phyloP scores from a whole-genome alignment of 1,140 invertebrate species.

The Phymorhynchus buccinoides region DNA sequence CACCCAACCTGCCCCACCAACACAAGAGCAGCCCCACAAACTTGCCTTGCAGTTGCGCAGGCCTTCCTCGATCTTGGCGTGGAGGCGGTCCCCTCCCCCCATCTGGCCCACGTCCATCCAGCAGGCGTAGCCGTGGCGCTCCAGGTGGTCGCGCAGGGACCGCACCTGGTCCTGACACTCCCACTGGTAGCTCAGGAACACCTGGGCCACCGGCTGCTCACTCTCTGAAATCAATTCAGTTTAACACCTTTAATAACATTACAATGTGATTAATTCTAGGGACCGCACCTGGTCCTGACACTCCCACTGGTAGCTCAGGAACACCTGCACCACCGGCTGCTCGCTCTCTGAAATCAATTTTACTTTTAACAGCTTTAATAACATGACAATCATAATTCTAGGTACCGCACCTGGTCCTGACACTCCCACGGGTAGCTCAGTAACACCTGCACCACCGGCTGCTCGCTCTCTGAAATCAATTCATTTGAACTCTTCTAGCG shows the following conservation, averaged over 20 bases:
- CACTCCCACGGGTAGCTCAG: slow-evolving; percentile 75
- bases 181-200: slow-evolving; percentile 76
- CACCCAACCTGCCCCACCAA: too few species aligned
- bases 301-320: slow-evolving; percentile 75
- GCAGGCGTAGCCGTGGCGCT: slow-evolving; percentile 72
- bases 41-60: slow-evolving; percentile 70
- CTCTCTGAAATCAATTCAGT: slow-evolving; percentile 56
- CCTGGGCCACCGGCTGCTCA: slow-evolving; percentile 67
- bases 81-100: slow-evolving; percentile 74
- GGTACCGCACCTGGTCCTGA: slow-evolving; percentile 68
- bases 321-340: slow-evolving; percentile 70
- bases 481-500: too few species aligned
- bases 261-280: too few species aligned
- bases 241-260: too few species aligned
- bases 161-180: slow-evolving; percentile 72
- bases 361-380: too few species aligned
- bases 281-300: slow-evolving; percentile 70
- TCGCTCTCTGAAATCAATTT: slow-evolving; percentile 61
- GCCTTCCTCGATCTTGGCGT: slow-evolving; percentile 74
- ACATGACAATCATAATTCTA: too few species aligned
- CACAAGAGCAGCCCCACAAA: too few species aligned
- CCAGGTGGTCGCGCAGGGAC: slow-evolving; percentile 68
- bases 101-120: slow-evolving; percentile 76
- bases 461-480: slow-evolving; percentile 62
- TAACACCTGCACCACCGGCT: slow-evolving; percentile 71